Evolutionary conservation across 2,888 invertebrate species (phyloP).

Genomic region (Drosophila pseudotakahashii): DNA sequence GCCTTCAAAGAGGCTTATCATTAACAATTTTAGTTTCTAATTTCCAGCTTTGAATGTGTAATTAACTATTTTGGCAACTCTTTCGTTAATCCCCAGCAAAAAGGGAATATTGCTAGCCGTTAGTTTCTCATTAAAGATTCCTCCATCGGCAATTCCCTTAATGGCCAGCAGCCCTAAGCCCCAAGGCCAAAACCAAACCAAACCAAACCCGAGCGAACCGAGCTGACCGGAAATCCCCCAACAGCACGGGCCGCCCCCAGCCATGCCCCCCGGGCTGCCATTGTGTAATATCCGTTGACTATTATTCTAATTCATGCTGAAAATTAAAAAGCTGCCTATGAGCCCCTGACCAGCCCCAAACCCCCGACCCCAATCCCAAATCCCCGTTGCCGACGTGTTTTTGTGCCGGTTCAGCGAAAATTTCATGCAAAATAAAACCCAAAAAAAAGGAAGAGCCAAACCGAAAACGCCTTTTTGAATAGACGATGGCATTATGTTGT

Average conservation of each 20-base stretch:
- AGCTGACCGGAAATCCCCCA: slow-evolving; percentile 65
- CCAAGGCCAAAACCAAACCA: slow-evolving; percentile 34
- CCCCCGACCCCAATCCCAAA: slow-evolving; percentile 10
- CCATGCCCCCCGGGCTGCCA: slow-evolving; percentile 33
- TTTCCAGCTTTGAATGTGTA: slow-evolving; percentile 2
- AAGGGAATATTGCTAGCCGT: slow-evolving; percentile 8
- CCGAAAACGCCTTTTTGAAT: slow-evolving; percentile 61
- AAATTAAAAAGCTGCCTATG: slow-evolving; percentile 71
- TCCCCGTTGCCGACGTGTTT: slow-evolving; percentile 21
- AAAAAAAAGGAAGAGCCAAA: slow-evolving; percentile 44
- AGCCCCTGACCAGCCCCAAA: slow-evolving; percentile 36
- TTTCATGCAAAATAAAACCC: slow-evolving; percentile 70
- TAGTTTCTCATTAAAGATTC: slow-evolving; percentile 42
- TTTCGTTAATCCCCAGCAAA: slow-evolving; percentile 11
- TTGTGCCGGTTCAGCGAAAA: slow-evolving; percentile 52
- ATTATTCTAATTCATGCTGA: slow-evolving; percentile 77
- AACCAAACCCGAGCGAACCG: slow-evolving; percentile 52
- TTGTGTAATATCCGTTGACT: slow-evolving; percentile 73
- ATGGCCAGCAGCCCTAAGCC: slow-evolving; percentile 33
- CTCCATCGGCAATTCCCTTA: slow-evolving; percentile 40
- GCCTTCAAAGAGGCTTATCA: not conserved
- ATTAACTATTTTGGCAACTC: slow-evolving; percentile 11
- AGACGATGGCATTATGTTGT: slow-evolving; percentile 46
- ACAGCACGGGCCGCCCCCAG: slow-evolving; percentile 38
- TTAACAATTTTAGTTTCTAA: not conserved